A percentile compares a stretch with the other conserved stretches of the same genome.
These are phyloP conservation scores for Chloromyia formosa DNA, from an alignment of 2,888 invertebrate species.

Conservation along the genomic window DNA sequence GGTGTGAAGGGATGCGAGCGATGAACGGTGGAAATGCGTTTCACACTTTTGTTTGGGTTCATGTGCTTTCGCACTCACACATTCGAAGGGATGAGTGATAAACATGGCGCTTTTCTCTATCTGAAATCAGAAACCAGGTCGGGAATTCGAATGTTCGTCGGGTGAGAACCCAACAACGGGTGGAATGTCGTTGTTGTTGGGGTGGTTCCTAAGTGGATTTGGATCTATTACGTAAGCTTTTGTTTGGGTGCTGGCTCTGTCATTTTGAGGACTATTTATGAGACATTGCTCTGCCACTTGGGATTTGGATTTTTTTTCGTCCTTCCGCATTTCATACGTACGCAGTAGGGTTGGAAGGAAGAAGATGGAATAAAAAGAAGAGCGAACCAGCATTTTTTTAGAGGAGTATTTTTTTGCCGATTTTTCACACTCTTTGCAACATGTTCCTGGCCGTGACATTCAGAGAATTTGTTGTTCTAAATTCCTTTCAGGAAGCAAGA, in stretches of 20 bases:
- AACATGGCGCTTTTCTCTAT: not conserved
- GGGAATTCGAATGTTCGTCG: not conserved
- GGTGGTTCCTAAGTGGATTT: conserved; percentile 43
- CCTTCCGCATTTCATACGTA: not conserved
- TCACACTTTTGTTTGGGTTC: conserved; percentile 39
- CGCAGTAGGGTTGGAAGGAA: too few species aligned
- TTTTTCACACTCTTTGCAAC: conserved; percentile 1
- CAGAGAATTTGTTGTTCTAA: conserved; percentile 24
- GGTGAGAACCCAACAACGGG: not conserved
- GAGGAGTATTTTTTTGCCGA: not conserved
- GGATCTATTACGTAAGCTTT: conserved; percentile 48
- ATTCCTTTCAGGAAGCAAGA: not conserved
- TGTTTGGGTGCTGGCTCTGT: conserved; percentile 49
- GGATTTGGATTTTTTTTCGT: conserved; percentile 14
- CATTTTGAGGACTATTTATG: conserved; percentile 48
- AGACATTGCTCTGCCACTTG: conserved; percentile 45
- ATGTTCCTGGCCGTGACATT: conserved; percentile 22
- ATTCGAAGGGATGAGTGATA: not conserved
- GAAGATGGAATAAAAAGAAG: not conserved
- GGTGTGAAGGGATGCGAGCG: not conserved
- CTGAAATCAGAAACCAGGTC: not conserved
- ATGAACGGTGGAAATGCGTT: conserved; percentile 9
- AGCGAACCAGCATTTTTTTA: not conserved
- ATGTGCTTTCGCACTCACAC: not conserved
- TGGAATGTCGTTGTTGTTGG: conserved; percentile 2